A percentile compares a stretch with the other conserved stretches of the same genome.
phyloP scores from a whole-genome alignment of 2,113 vertebrate genomes.

The Stegostoma tigrinum region DNA sequence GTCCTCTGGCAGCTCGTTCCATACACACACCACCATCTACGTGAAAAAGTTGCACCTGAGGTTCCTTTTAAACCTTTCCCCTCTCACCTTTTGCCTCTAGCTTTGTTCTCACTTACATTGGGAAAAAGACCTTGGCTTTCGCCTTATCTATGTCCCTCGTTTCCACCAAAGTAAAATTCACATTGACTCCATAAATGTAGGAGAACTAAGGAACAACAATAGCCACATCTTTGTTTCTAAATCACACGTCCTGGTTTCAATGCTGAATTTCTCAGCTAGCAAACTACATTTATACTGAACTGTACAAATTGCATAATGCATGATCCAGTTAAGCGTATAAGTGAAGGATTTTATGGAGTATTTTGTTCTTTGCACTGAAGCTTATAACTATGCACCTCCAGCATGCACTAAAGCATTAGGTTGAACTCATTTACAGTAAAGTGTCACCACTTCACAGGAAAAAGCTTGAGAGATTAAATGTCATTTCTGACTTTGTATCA shows the following conservation, averaged over 20 bases:
- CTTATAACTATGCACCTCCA: neutral
- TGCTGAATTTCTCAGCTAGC: neutral
- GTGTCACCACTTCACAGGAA: neutral
- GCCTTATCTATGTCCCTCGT: no score
- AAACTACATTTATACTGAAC: neutral
- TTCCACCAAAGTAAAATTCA: no score
- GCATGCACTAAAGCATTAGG: neutral
- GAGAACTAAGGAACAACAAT: no score
- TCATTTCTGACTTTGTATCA: neutral
- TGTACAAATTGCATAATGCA: neutral
- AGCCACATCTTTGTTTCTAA: neutral
- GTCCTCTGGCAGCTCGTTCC: no score
- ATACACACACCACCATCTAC: no score
- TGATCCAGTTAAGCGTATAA: neutral
- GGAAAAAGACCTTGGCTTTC: no score
- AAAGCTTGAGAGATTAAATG: neutral
- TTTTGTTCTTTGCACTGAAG: neutral
- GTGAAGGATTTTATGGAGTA: neutral
- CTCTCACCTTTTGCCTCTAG: no score
- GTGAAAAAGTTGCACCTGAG: no score
- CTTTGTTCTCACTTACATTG: no score
- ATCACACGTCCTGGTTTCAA: neutral
- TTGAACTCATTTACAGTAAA: neutral
- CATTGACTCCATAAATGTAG: no score
- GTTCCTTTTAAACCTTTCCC: no score